phyloP scores from a whole-genome alignment of 2,113 vertebrate species.

The Lophotis ruficrista region DNA sequence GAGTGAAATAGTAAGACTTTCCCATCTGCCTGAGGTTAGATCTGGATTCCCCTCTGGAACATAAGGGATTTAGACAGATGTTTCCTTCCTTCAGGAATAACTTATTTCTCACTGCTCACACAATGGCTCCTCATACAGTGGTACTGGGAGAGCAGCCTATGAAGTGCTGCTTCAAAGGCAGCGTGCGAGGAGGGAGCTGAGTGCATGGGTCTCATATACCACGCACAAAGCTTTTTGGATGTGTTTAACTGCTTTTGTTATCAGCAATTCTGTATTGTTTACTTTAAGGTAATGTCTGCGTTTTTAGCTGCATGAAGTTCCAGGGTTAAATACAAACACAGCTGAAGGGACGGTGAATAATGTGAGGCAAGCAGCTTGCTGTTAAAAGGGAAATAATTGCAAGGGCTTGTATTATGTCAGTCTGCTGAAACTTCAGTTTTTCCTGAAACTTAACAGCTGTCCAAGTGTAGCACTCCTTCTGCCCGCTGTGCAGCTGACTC shows the following conservation, averaged over 20 bases:
- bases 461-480: neutral
- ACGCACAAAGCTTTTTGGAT: rapidly evolving
- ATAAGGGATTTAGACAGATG: neutral
- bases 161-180: neutral
- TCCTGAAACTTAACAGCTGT: conserved; percentile 29
- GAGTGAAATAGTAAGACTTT: neutral
- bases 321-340: neutral
- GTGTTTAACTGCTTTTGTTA: neutral
- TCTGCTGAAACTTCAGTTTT: neutral
- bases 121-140: neutral
- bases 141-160: neutral
- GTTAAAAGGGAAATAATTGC: conserved; percentile 19
- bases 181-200: neutral
- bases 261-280: neutral
- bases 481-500: neutral
- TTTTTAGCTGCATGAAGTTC: neutral
- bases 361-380: neutral
- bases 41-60: neutral
- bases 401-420: neutral
- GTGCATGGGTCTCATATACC: neutral
- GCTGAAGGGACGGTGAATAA: neutral
- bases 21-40: neutral
- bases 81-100: neutral
- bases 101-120: neutral
- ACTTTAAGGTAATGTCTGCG: neutral